Evolutionary conservation across 2,113 vertebrate species (phyloP).

Genomic region (Anoura caudifer): DNA sequence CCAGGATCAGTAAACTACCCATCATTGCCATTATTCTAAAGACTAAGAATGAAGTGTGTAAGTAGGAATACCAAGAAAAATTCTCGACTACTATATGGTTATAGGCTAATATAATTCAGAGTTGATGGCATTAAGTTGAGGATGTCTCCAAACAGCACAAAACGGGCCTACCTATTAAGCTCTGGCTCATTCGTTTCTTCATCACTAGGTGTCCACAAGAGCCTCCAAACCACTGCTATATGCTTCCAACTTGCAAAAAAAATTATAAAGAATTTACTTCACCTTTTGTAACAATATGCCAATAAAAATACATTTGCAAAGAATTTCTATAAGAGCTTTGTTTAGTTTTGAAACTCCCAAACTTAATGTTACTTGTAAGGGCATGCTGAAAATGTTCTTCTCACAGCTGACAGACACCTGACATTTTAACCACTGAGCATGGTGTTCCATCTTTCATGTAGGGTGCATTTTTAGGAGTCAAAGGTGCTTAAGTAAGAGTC

Average conservation of each 20-base stretch:
- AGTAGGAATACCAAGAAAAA: neutral
- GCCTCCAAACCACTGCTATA: neutral
- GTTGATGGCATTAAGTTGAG: neutral
- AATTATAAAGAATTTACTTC: neutral
- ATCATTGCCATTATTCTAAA: neutral
- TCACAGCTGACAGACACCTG: neutral
- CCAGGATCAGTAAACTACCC: neutral
- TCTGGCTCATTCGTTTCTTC: neutral
- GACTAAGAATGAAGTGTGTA: neutral
- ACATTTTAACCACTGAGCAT: neutral
- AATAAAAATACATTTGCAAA: conserved; percentile 28
- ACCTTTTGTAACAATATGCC: neutral
- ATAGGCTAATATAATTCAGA: neutral
- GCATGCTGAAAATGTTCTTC: neutral
- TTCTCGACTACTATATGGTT: neutral
- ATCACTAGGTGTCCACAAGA: neutral
- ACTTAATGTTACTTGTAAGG: conserved; percentile 24
- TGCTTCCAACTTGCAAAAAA: neutral
- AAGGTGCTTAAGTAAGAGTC: conserved; percentile 33
- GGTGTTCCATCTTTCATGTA: neutral
- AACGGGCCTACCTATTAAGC: neutral
- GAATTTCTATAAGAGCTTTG: neutral
- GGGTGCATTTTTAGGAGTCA: neutral
- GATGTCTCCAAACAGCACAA: neutral
- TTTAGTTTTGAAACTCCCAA: neutral